Evolutionary conservation across 2,797 vertebrate genomes (phyloP), one percentile per base, ranked within the genome.

Genomic region (Onychomys leucogaster): DNA sequence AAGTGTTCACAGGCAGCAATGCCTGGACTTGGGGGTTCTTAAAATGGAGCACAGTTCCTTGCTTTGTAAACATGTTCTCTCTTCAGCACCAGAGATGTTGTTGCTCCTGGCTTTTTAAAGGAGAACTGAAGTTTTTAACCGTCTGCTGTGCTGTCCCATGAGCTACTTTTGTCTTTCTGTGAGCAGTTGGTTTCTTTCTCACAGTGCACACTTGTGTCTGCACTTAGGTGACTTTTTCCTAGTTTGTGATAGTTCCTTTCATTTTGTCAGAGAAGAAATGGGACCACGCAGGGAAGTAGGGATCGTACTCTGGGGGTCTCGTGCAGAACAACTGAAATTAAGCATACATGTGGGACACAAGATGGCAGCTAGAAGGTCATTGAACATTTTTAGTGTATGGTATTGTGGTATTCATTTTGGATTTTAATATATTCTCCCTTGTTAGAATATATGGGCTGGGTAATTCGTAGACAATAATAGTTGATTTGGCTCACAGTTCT

Each of bases 11-110:
- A 90, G 99, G 99, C 95, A 99, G 98, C 13, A 99, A 99, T 34
- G 99, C 99, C 98, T 99, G 99, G 95, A 99, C 99, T 99, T 99
- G 99, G 85, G 99, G 99, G 89, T 99, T 99, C 98, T 99, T 99
- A 98, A 99, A 99, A 98, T 99, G 99, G 98, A 99, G 99, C 95
- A 99, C 99, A 96, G 99, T 99, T 97, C 99, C 99, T 98, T 99
- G 99, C 97, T 99, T 99, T 98, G 99, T 99, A 98, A 99, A 99
- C 99, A 99, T 99, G 97, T 99, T 99, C 63, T 99, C 99, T 99
- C 99, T 97, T 99, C 99, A 95, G 99, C 99, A 82, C 99, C 99
- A 95, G 99, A 99, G 96, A 99, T 99, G 97, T 99, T 99, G 98
- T 99, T 96, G 99, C 99, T 14, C 99, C 99, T 29, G 99, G 98